Conservation (phyloP, 1,140 invertebrate species). For the Kradibia gibbosae region DNA sequence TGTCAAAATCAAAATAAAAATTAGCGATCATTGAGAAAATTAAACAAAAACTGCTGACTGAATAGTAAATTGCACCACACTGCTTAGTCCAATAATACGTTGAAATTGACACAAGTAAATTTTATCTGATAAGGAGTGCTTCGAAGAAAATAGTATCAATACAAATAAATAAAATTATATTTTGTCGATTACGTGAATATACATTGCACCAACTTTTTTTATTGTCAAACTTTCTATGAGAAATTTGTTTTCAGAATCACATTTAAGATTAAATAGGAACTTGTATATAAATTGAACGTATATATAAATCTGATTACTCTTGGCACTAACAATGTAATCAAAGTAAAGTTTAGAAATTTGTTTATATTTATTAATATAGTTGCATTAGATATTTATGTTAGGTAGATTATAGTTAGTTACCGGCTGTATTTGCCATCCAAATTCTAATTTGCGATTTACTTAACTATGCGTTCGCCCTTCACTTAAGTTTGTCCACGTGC, state of each 20-base stretch:
- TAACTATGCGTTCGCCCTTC: neutral
- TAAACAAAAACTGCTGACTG: neutral
- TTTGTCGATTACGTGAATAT: neutral
- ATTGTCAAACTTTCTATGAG: neutral
- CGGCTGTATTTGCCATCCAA: neutral
- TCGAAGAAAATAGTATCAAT: neutral
- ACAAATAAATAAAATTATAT: neutral
- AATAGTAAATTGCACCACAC: neutral
- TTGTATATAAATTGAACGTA: neutral
- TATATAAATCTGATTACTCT: neutral
- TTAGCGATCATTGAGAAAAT: neutral
- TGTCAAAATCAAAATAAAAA: neutral
- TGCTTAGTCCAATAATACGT: neutral
- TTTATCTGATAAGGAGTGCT: neutral
- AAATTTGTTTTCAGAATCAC: neutral
- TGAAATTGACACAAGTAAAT: neutral
- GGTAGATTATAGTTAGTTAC: neutral
- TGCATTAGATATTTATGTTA: neutral
- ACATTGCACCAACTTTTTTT: neutral
- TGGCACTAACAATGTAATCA: neutral
- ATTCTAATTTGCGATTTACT: slow-evolving; percentile 15
- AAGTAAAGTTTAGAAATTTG: neutral
- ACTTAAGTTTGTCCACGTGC: slow-evolving; percentile 7
- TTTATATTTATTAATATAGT: neutral
- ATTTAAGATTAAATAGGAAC: neutral